Conservation (phyloP, 2,797 vertebrate species). For the Poecilia picta region DNA sequence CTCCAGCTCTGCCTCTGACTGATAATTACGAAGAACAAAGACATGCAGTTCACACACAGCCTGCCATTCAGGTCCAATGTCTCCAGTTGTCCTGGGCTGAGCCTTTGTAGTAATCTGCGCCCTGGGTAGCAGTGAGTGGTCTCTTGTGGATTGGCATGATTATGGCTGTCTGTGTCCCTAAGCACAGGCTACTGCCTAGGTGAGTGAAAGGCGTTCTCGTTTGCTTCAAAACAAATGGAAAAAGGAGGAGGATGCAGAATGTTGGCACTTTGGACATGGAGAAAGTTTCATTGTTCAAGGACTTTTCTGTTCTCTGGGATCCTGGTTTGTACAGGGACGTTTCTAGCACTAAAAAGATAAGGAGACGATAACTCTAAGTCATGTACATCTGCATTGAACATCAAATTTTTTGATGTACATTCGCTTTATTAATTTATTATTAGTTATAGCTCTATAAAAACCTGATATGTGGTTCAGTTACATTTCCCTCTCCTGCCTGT, state of each 20-base stretch:
- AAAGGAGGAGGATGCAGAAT: slow-evolving; percentile 5
- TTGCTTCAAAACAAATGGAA: slow-evolving; percentile 9
- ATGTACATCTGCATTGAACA: neutral
- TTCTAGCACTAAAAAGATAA: neutral
- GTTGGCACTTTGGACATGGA: slow-evolving; percentile 15
- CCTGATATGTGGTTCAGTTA: neutral
- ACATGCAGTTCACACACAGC: slow-evolving; percentile 18
- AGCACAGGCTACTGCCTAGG: slow-evolving; percentile 60
- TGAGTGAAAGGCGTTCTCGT: slow-evolving; percentile 46
- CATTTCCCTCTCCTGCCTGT: neutral
- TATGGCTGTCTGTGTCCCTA: slow-evolving; percentile 57
- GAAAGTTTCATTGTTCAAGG: neutral
- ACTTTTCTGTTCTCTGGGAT: neutral
- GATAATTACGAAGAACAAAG: slow-evolving; percentile 68
- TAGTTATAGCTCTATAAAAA: neutral
- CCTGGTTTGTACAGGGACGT: neutral
- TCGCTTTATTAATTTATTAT: neutral
- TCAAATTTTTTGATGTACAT: neutral
- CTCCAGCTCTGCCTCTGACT: slow-evolving; percentile 16
- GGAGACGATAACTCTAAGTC: neutral
- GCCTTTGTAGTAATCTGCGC: slow-evolving; percentile 52
- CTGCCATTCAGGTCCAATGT: slow-evolving; percentile 42
- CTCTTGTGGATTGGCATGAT: slow-evolving; percentile 59
- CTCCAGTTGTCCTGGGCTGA: slow-evolving; percentile 48
- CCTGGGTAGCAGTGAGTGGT: slow-evolving; percentile 45